Base-by-base conservation (phyloP, 2,113 vertebrate species). In the Sterna hirundo region DNA sequence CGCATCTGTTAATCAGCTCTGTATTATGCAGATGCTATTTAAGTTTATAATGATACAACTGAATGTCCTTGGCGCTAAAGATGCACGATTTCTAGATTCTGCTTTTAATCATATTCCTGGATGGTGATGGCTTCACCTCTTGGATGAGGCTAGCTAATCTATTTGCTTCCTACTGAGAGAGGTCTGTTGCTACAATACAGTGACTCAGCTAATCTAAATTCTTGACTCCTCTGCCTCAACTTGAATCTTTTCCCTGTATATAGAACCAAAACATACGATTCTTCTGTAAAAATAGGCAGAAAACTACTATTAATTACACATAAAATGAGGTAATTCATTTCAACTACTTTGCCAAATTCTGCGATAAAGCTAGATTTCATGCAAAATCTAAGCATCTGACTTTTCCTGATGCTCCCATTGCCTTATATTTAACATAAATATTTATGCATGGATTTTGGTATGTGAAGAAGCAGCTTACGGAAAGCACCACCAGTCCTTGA, bases 181-280 rank as follows among this genome's bases (percentile, higher is more conserved):
- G 34, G 80, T 1, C 51, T 86, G 75, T 75, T 93, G 57, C 64
- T 72, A 72, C 78, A 71, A 55, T 13, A 71, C 54, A 88, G 68
- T 96, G 88, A 96, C 83, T 97, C 95, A 95, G 93, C 77, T 71
- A 3, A 91, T 80, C 58, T 76, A 51, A 75, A 55, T n/a, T 64
- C 16, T 58, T 93, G 81, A 75, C 61, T 60, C 27, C 40, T 52
- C 66, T 34, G 52, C 51, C 55, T 68, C 26, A 51, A 75, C 84
- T 32, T 30, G 36, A 88, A 82, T 71, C 18, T 77, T 77, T 92
- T 86, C 32, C 46, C 42, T 68, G 49, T 9, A 16, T 6, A 23
- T 38, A 11, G 57, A 76, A 72, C 30, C 6, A 36, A 88, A 87
- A 21, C 30, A 29, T 10, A 26, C n/a, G 25, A 11, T 42, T 40